Percentiles rank a stretch among this genome's conserved stretches.
Conservation (phyloP, 2,113 vertebrate genomes). For the Numida meleagris region DNA sequence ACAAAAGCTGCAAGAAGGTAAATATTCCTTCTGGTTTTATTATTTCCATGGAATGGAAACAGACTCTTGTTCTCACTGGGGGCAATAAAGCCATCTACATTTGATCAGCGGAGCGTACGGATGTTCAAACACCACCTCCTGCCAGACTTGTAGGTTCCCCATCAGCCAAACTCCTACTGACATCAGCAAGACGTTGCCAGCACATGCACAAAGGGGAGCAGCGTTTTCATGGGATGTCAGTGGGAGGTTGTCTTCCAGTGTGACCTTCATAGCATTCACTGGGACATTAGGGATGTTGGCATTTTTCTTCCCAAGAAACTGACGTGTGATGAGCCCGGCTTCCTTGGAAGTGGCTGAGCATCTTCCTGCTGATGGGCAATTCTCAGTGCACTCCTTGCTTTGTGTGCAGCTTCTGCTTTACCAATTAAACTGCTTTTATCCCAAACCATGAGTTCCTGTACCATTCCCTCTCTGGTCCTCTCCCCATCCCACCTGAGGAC, state of each 20-base stretch:
- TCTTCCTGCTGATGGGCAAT: neutral
- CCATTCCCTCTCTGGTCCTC: too few species aligned
- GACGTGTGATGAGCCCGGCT: neutral
- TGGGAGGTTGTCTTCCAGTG: fast-evolving
- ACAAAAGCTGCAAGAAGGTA: neutral
- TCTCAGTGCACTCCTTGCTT: neutral
- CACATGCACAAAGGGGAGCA: neutral
- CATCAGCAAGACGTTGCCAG: neutral
- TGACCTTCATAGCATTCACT: neutral
- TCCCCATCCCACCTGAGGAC: neutral
- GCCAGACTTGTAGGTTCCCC: neutral
- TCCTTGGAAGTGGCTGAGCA: neutral
- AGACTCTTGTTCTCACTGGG: neutral
- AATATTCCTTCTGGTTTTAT: constrained; percentile 8
- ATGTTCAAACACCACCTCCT: neutral
- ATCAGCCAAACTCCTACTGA: neutral
- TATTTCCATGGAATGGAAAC: neutral
- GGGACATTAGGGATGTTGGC: neutral
- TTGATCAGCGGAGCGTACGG: neutral
- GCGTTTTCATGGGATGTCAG: neutral
- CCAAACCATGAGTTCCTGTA: neutral
- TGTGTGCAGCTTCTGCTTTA: neutral
- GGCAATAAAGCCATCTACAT: neutral
- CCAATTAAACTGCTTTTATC: neutral
- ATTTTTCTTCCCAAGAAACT: neutral